A percentile compares a stretch with the other conserved stretches of the same genome.
phyloP scores from a whole-genome alignment of 2,113 vertebrate species.

The Pithys albifrons region DNA sequence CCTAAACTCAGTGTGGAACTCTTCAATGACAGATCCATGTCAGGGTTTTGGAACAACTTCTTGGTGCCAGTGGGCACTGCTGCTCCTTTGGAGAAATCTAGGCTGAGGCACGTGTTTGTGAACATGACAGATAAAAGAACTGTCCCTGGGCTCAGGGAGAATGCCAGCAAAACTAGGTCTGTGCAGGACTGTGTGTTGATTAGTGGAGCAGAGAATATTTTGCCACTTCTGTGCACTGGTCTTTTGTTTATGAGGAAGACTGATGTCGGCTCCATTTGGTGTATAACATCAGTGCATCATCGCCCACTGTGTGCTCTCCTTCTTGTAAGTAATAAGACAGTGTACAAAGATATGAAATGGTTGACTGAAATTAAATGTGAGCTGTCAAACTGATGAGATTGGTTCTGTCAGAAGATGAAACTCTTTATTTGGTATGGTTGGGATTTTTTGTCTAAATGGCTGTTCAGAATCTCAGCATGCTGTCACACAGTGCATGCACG shows the following conservation, averaged over 20 bases:
- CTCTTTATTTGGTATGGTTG: neutral
- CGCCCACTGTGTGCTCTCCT: neutral
- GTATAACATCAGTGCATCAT: neutral
- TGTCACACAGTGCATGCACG: neutral
- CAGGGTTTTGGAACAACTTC: neutral
- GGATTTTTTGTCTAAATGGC: neutral
- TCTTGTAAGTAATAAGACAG: neutral
- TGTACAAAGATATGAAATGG: neutral
- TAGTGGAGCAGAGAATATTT: neutral
- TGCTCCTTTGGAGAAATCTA: neutral
- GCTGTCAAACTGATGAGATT: slow-evolving; percentile 2
- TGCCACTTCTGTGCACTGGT: neutral
- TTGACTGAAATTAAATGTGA: slow-evolving; percentile 16
- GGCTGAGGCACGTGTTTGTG: neutral
- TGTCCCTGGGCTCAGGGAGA: neutral
- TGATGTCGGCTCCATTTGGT: neutral
- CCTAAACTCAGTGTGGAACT: neutral
- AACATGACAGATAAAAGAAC: neutral
- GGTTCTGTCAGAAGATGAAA: neutral
- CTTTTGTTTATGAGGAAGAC: neutral
- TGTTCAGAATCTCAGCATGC: neutral
- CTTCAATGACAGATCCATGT: neutral
- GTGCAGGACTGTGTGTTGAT: neutral
- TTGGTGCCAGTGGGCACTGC: neutral
- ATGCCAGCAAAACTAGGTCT: neutral